These are phyloP conservation scores for Lycorma delicatula DNA, from an alignment of 1,140 invertebrate genomes.

Conservation along the genomic window DNA sequence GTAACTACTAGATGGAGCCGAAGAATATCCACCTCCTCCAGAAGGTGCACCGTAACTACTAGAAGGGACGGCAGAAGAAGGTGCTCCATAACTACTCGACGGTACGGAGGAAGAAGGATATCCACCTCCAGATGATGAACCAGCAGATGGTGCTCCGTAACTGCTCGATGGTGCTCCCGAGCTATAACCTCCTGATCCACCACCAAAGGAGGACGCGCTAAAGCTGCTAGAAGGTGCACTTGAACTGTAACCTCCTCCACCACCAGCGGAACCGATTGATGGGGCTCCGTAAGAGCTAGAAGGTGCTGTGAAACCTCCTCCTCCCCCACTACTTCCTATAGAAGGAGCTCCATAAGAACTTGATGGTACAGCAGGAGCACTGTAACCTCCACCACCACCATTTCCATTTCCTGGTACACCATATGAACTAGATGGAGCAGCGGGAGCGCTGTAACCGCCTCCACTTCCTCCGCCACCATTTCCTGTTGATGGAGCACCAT, in stretches of 20 bases:
- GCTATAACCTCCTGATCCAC: background rate
- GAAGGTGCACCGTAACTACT: conserved; percentile 13
- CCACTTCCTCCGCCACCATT: background rate
- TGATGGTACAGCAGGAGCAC: background rate
- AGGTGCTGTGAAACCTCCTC: background rate
- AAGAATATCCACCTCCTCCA: background rate
- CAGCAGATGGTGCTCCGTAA: conserved; percentile 15
- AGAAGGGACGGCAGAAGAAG: conserved; percentile 4
- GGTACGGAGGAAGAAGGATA: background rate
- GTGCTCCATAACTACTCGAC: conserved; percentile 8
- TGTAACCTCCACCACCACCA: background rate
- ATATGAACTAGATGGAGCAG: background rate
- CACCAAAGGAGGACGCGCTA: conserved; percentile 2
- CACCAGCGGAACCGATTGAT: background rate
- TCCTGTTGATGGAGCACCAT: conserved; percentile 15
- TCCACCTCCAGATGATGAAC: background rate
- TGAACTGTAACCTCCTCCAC: background rate
- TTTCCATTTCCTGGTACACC: background rate
- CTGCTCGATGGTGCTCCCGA: conserved; percentile 11
- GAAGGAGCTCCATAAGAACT: background rate
- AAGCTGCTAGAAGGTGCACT: background rate
- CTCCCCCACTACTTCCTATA: background rate
- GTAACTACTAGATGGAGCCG: conserved; percentile 9
- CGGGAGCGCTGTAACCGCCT: background rate
- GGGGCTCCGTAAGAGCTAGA: conserved; percentile 23